phyloP scores from a whole-genome alignment of 2,888 invertebrate species.

The Erannis defoliaria region DNA sequence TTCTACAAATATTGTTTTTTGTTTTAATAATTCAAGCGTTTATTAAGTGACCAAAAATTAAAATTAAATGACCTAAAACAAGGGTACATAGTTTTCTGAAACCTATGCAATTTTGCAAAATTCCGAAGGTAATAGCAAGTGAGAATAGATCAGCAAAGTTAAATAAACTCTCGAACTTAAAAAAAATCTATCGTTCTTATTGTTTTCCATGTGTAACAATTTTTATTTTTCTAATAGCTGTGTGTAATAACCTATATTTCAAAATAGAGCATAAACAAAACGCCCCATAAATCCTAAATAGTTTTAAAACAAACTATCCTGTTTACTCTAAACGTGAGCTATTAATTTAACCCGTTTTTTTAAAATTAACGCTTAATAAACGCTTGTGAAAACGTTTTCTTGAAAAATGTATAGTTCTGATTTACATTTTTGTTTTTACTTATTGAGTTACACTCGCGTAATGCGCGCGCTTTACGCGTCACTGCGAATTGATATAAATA shows the following conservation, averaged over 20 bases:
- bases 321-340: conserved; percentile 2
- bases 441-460: too few species aligned
- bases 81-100: background rate
- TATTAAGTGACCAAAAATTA: conserved; percentile 7
- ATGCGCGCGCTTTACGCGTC: conserved; percentile 1
- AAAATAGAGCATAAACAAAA: conserved; percentile 3
- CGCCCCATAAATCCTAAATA: background rate
- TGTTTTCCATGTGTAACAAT: background rate
- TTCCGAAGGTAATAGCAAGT: too few species aligned
- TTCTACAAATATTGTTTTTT: background rate
- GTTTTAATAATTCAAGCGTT: conserved; percentile 4
- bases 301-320: conserved; percentile 1
- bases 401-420: background rate
- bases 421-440: conserved; percentile 6
- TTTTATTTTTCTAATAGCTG: background rate
- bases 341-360: conserved; percentile 3
- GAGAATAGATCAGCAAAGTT: too few species aligned
- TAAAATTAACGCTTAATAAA: conserved; percentile 18
- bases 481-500: background rate
- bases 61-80: background rate
- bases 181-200: background rate
- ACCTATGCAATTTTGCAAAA: background rate
- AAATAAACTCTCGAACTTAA: background rate
- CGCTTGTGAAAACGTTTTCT: conserved; percentile 5
- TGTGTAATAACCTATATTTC: background rate